Base-by-base conservation (phyloP, 2,888 invertebrate genomes). In the Zootermopsis nevadensis region DNA sequence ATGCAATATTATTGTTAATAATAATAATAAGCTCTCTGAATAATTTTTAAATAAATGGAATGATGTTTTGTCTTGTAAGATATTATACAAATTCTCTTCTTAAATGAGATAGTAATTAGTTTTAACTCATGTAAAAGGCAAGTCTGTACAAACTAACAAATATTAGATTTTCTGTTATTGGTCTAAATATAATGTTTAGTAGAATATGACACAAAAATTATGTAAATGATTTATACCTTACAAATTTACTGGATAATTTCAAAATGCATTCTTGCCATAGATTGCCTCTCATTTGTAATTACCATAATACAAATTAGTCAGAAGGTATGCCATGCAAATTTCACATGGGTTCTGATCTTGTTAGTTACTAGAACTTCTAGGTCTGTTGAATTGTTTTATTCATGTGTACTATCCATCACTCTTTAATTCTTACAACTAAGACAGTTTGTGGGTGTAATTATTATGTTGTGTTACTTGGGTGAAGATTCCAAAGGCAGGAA, bases 1-100 rank as follows among this genome's bases (percentile, higher is more conserved):
- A 80, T 81, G 84, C 84, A 84, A 84, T 84, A 84, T 84, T 83
- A 83, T 83, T 84, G 84, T 84, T 83, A 84, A 76, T 79, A 82
- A 48, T 83, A 84, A 76, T 79, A 82, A 48, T 76, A 72, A 66
- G 80, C 82, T 82, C 82, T 82, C 82, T 82, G 77, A 76, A 82
- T 66, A 42, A 42, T 77, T 82, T 77, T 82, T 31, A 55, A 76
- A 66, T 38, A 66, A 55, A 76, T 33, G 22, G 60, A 77, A 30
- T 66, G 42, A 60, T 77, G 35, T 55, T 82, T 82, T 53, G 60
- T 82, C 60, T 33, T 82, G 82, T 82, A 82, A 82, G 82, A 82
- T 82, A 82, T 77, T 77, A 82, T 77, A 79, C 79, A 79, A 66
- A 79, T 79, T 79, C 66, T 48, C 76, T 79, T 79, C 60, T 35